Base-by-base conservation (phyloP, 1,140 invertebrate species). In the Metaphire vulgaris region DNA sequence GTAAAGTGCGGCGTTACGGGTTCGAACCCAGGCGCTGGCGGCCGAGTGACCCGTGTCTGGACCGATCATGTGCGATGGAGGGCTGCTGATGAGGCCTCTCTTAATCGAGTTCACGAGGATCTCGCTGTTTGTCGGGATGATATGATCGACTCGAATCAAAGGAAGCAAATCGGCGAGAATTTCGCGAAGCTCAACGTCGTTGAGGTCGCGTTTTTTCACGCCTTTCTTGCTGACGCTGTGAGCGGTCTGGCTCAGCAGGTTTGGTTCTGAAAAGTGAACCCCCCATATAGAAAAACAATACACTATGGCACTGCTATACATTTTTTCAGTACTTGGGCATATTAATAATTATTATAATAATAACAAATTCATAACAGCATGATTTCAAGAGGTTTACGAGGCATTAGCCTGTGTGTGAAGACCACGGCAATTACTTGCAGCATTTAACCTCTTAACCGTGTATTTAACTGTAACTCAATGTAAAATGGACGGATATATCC, bases 221-320 rank as follows among this genome's bases (percentile, higher is more conserved):
- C 92, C 93, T 84, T 94, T 93, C 34, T 93, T 89, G 16, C 92
- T 90, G 32, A 95, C 92, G 64, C 93, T 94, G 85, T 96, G 94
- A 28, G 94, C 92, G 6, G 94, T 96, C 83, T 96, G 93, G 83
- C 91, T 94, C 41, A 97, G 88, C 69, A 97, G 86, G 87, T 96
- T 96, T 12, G 95, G 95, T 83, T 97, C 95, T 89, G 89, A 82
- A 85, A 56, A 56, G 41, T 56, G 86, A 77, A n/a, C n/a, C n/a
- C n/a, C n/a, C n/a, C n/a, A n/a, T n/a, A n/a, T n/a, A n/a, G n/a
- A n/a, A n/a, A n/a, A n/a, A n/a, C n/a, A n/a, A n/a, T n/a, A n/a
- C n/a, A n/a, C n/a, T n/a, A n/a, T n/a, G n/a, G n/a, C n/a, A n/a
- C n/a, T n/a, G n/a, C n/a, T n/a, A n/a, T n/a, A n/a, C n/a, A n/a